Percentiles rank a stretch among this genome's conserved stretches.
These are phyloP conservation scores for Netelia inedita DNA, from an alignment of 2,888 invertebrate species.

Conservation along the genomic window DNA sequence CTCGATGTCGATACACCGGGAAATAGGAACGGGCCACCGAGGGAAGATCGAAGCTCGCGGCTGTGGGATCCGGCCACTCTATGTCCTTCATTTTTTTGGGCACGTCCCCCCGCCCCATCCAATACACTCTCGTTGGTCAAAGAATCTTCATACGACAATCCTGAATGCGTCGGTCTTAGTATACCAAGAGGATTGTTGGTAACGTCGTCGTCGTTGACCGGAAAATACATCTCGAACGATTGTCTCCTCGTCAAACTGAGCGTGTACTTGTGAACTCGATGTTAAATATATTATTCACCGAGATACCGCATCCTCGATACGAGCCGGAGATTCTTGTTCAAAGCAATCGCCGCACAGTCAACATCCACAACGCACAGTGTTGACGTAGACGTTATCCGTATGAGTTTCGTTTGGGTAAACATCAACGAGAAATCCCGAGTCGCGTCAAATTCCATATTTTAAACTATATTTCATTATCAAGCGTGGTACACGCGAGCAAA, in stretches of 20 bases:
- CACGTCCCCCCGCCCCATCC: slow-evolving; percentile 75
- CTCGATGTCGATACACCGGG: slow-evolving; percentile 72
- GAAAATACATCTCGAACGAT: slow-evolving; percentile 81
- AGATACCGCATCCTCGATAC: background rate
- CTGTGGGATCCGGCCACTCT: slow-evolving; percentile 84
- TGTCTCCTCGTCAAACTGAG: slow-evolving; percentile 82
- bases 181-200: slow-evolving; percentile 80
- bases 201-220: slow-evolving; percentile 45
- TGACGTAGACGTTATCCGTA: no score
- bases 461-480: no score
- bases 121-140: slow-evolving; percentile 1
- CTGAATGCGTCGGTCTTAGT: slow-evolving; percentile 84
- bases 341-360: no score
- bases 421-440: no score
- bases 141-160: slow-evolving; percentile 79
- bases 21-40: slow-evolving; percentile 40
- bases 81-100: slow-evolving; percentile 84
- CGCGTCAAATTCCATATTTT: no score
- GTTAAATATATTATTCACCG: background rate
- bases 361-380: no score
- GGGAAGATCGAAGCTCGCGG: slow-evolving; percentile 79
- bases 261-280: slow-evolving; percentile 79
- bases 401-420: no score
- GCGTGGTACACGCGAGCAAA: no score
- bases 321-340: no score